phyloP scores from a whole-genome alignment of 2,888 invertebrate species.

The Disparrhopalites patrizii region DNA sequence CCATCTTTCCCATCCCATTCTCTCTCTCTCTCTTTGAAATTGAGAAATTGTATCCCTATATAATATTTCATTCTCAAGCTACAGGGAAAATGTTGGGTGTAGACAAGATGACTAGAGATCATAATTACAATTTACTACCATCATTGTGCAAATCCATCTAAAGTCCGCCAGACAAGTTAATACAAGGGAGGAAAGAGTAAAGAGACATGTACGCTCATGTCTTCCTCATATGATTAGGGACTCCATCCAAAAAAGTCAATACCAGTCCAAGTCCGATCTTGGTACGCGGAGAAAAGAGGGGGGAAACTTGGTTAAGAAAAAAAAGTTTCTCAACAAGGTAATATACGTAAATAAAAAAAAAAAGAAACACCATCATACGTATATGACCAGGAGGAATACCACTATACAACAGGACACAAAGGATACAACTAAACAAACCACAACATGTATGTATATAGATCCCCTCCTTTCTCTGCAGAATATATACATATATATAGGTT shows the following conservation, averaged over 20 bases:
- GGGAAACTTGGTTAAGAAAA: too few species aligned
- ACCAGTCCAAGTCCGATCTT: conserved; percentile 29
- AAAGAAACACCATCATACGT: too few species aligned
- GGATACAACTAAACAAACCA: neutral
- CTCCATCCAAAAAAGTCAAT: conserved; percentile 29
- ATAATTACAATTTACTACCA: too few species aligned
- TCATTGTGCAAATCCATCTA: neutral
- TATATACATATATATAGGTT: conserved; percentile 3
- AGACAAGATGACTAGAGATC: neutral
- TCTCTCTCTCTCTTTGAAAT: neutral
- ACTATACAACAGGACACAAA: neutral
- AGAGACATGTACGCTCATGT: too few species aligned
- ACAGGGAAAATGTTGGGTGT: neutral
- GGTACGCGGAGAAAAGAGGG: conserved; percentile 24
- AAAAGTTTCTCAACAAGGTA: neutral
- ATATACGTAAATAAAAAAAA: neutral
- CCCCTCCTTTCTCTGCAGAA: neutral
- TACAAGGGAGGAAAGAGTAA: too few species aligned
- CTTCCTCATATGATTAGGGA: too few species aligned
- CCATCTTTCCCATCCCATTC: neutral
- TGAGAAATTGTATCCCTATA: neutral
- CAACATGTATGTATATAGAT: neutral
- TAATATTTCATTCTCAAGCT: neutral
- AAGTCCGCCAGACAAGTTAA: too few species aligned
- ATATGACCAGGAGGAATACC: too few species aligned